phyloP scores from a whole-genome alignment of 2,797 vertebrate genomes.

The Chelon labrosus region DNA sequence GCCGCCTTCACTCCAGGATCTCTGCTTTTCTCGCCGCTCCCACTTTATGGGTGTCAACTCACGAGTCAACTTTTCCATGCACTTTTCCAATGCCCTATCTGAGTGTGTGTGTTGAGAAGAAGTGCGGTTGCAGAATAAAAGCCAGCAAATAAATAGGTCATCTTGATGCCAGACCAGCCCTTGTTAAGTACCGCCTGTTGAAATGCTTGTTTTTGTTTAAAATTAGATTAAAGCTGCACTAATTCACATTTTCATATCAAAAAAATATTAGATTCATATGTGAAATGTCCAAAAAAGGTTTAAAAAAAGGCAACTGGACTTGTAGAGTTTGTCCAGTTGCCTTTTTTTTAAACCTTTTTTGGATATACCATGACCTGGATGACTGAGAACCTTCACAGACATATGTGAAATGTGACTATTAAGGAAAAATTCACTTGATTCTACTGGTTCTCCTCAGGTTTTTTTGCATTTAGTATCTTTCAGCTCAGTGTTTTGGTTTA shows the following conservation, averaged over 20 bases:
- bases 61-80: constrained; percentile 34
- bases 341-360: too few species aligned
- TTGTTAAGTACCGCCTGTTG: not conserved
- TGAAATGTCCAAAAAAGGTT: too few species aligned
- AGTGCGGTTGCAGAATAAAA: constrained; percentile 12
- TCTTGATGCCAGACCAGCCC: constrained; percentile 4
- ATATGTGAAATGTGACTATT: too few species aligned
- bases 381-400: too few species aligned
- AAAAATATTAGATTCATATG: not conserved
- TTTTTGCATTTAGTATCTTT: too few species aligned
- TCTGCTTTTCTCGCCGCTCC: constrained; percentile 21
- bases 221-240: not conserved
- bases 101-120: constrained; percentile 20
- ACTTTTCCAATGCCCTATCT: constrained; percentile 13
- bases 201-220: not conserved
- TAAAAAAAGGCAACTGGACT: too few species aligned
- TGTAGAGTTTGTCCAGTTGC: too few species aligned
- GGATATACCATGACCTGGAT: too few species aligned
- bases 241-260: not conserved
- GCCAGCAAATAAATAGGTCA: constrained; percentile 5
- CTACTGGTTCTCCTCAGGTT: not conserved
- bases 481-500: too few species aligned
- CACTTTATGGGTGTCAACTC: not conserved
- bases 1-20: constrained; percentile 22
- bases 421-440: too few species aligned